Base-by-base conservation (phyloP, 1,140 invertebrate species). In the Drosophila baimaii region DNA sequence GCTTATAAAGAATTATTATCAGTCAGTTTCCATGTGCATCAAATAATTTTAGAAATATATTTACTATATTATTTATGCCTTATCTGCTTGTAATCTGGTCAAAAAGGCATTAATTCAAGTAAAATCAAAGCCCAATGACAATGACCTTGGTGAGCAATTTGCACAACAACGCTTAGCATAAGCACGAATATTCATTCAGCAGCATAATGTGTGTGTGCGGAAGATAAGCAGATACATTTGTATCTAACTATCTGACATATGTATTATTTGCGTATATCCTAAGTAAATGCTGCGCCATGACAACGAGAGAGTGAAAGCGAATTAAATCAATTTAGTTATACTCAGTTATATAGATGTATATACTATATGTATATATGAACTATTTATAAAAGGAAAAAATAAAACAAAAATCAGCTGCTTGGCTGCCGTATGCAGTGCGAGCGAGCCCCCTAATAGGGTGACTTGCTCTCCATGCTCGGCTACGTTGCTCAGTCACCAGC, bases 231-330 rank as follows among this genome's bases (percentile, higher is more conserved):
- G 35, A 69, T 35, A 65, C 33, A 43, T 29, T 51, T 51, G 25
- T 52, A 27, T 41, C 29, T 51, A 27, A 74, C 15, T 79, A 69
- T 29, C 33, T 31, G 12, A 8, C 33, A 37, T 52, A 49, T 19
- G 47, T 52, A 39, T 64, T 19, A 33, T 59, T 35, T 33, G 31
- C 31, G 46, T 43, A 15, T 31, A 23, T 66, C 33, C 65, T 27
- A 51, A 21, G 43, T 43, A 59, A 43, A 63, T 41, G 29, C 39
- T 47, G 21, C 46, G 41, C 54, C 61, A 80, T 90, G 80, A 90
- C 84, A 90, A 89, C 79, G 49, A 74, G 73, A 72, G 66, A 72
- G 66, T 75, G 81, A 88, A 89, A 81, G 80, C 59, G 78, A 88
- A 84, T 90, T 88, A 66, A 88, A 90, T 88, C 82, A 72, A 84